phyloP scores from a whole-genome alignment of 2,113 vertebrate species.

The Ptilonorhynchus violaceus region DNA sequence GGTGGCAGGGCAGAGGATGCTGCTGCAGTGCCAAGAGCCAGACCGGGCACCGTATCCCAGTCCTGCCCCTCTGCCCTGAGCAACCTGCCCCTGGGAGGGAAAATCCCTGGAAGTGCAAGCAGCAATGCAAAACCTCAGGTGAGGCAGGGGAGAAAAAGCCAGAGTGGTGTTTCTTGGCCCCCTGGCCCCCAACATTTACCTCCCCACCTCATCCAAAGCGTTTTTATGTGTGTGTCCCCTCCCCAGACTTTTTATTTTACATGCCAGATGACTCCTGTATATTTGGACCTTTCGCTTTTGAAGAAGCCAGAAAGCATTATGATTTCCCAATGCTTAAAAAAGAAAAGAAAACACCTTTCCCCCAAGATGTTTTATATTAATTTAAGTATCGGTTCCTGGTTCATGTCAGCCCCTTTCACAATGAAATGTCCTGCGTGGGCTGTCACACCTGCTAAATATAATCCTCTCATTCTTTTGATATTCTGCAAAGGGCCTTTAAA shows the following conservation, averaged over 20 bases:
- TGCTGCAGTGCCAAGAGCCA: not conserved
- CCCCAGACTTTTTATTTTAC: constrained; percentile 13
- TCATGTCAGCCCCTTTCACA: constrained; percentile 73
- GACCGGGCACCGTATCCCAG: not conserved
- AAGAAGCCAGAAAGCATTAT: constrained; percentile 54
- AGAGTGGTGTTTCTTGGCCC: not conserved
- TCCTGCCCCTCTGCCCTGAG: not conserved
- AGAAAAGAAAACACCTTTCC: constrained; percentile 66
- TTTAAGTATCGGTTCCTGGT: constrained; percentile 79
- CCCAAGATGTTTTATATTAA: constrained; percentile 80
- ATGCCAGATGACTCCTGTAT: constrained; percentile 53
- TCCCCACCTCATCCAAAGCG: not conserved
- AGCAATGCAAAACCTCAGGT: not conserved
- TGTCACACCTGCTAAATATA: constrained; percentile 84
- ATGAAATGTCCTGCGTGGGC: constrained; percentile 70
- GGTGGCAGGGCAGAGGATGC: not conserved
- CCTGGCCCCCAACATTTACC: not conserved
- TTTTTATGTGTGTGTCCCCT: not conserved
- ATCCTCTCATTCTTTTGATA: constrained; percentile 79
- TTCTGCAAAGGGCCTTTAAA: constrained; percentile 77
- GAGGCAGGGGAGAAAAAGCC: not conserved
- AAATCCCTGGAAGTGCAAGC: not conserved
- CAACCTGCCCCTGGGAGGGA: not conserved
- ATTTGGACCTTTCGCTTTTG: constrained; percentile 48
- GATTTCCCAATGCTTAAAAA: constrained; percentile 61